Base-by-base conservation (phyloP, 2,888 invertebrate genomes). In the Apocheima hispidaria region DNA sequence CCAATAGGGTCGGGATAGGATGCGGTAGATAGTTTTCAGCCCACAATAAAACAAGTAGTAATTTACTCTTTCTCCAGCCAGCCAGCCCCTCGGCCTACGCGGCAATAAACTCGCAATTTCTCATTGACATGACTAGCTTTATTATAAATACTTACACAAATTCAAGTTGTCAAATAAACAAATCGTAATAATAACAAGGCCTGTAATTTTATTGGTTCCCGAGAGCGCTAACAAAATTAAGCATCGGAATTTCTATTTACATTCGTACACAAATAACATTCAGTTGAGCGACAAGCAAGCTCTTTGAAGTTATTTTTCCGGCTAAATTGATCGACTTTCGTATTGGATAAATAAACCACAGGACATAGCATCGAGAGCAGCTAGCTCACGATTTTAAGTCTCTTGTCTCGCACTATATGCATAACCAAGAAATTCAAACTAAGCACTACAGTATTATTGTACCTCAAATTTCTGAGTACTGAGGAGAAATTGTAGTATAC, bases 251-350 rank as follows among this genome's bases (percentile, higher is more conserved):
- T 53, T 23, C 4, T 54, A 36, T 44, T 54, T 43, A 54, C 36
- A 40, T n/a, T 40, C 26, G 40, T 18, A 40, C 23, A 44, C 44
- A 54, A 54, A 54, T 54, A 54, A 44, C 33, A 44, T 44, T 30
- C 53, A 43, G 33, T 33, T 12, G 40, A 51, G 51, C 51, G 51
- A 51, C 26, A 44, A 30, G 14, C 35, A 18, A 54, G 26, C 44
- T 35, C 44, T 44, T 54, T 44, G 44, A 54, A 35, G 38, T 16
- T 40, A 38, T 40, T 51, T 51, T 51, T 51, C 28, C 40, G 51
- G 51, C n/a, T 30, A 51, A 51, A 51, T 51, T 51, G 51, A 28
- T 51, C 40, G 40, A 30, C 40, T 20, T 51, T 51, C 51, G 9
- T 14, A 1, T 20, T 46, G n/a, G 30, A 46, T 6, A 20, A 44